Percentiles rank a stretch among this genome's conserved stretches.
Evolutionary conservation across 2,888 invertebrate genomes (phyloP).

Genomic region (Candidula unifasciata): DNA sequence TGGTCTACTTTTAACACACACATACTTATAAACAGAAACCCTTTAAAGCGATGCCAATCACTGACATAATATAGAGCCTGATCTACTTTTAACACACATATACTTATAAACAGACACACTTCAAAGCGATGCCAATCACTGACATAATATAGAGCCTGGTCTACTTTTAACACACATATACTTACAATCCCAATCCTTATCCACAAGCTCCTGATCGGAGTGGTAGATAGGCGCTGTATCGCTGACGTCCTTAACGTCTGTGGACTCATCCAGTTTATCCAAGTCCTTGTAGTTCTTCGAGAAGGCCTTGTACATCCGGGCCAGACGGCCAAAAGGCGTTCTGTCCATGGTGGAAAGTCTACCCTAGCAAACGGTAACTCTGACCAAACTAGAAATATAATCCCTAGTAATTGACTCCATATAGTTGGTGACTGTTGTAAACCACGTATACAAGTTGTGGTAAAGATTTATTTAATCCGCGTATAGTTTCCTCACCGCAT

Average conservation of each 20-base stretch:
- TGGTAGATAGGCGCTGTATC: conserved; percentile 42
- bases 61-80: too few species aligned
- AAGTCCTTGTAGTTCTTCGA: conserved; percentile 43
- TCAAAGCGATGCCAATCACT: too few species aligned
- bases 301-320: conserved; percentile 40
- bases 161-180: not conserved
- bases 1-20: not conserved
- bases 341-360: conserved; percentile 20
- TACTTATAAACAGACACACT: too few species aligned
- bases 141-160: too few species aligned
- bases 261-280: conserved; percentile 21
- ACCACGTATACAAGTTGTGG: not conserved
- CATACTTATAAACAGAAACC: conserved; percentile 45
- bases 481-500: too few species aligned
- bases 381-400: too few species aligned
- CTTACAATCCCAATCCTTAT: conserved; percentile 49
- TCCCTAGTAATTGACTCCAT: too few species aligned
- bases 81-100: too few species aligned
- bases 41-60: too few species aligned
- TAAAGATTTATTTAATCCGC: too few species aligned
- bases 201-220: conserved; percentile 37
- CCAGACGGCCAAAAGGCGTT: conserved; percentile 40
- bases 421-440: not conserved
- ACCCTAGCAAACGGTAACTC: not conserved
- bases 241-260: not conserved